A percentile compares a stretch with the other conserved stretches of the same genome.
Conservation (phyloP, 37 sponge, comb jelly and placozoan species). For the Cladorhizidae sp. region DNA sequence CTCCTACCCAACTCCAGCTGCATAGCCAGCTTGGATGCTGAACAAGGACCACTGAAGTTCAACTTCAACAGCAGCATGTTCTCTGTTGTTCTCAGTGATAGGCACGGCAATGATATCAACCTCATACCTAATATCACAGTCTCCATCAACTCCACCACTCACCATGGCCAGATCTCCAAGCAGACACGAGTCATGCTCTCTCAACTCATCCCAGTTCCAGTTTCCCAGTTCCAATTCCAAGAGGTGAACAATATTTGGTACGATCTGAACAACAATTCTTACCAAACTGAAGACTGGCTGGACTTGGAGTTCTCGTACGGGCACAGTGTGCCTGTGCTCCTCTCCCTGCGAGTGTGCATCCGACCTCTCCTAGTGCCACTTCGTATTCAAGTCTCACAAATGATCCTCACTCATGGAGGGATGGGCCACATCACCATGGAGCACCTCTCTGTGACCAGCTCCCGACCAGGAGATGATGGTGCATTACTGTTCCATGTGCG, state of each 20-base stretch:
- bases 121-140: background rate
- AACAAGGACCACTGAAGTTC: background rate
- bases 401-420: background rate
- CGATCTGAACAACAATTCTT: background rate
- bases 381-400: background rate
- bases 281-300: conserved; percentile 11
- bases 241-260: conserved; percentile 22
- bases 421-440: background rate
- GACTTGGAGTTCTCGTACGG: conserved; percentile 35
- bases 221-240: background rate
- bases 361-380: conserved; percentile 42
- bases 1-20: conserved; percentile 10
- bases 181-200: background rate
- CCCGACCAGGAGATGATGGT: conserved; percentile 1
- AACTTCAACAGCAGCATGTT: background rate
- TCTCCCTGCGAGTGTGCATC: conserved; percentile 47
- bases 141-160: background rate
- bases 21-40: conserved; percentile 16
- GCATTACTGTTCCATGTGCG: conserved; percentile 21
- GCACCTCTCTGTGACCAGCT: conserved; percentile 16
- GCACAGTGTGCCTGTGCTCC: background rate
- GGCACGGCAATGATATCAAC: conserved; percentile 12
- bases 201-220: background rate
- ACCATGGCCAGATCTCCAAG: conserved; percentile 14
- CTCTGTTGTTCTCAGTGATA: background rate